A percentile compares a stretch with the other conserved stretches of the same genome.
Conservation (phyloP, 2,888 invertebrate species). For the Temnothorax rugatulus region DNA sequence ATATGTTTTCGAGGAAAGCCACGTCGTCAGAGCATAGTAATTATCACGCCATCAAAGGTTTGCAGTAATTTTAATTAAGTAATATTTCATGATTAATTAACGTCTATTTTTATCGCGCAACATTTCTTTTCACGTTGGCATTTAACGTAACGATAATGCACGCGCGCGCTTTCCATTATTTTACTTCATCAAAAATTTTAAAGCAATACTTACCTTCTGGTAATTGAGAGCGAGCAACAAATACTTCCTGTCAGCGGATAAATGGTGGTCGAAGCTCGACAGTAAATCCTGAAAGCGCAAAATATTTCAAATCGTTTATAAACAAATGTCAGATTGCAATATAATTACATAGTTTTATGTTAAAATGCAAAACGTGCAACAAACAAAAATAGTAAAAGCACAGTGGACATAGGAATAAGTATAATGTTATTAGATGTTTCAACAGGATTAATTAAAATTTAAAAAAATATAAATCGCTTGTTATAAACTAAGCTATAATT, state of each 20-base stretch:
- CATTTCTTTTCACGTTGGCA: neutral
- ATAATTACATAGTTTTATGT: neutral
- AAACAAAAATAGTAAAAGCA: too few species aligned
- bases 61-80: constrained; percentile 31
- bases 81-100: neutral
- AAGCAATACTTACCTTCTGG: constrained; percentile 87
- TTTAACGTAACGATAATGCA: neutral
- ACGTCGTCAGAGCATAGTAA: neutral
- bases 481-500: too few species aligned
- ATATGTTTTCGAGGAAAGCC: constrained; percentile 36
- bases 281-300: constrained; percentile 80
- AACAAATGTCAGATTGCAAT: neutral
- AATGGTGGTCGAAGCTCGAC: constrained; percentile 87
- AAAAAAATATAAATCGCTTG: neutral
- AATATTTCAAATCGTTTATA: constrained; percentile 10
- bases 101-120: neutral
- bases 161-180: neutral
- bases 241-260: constrained; percentile 90
- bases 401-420: too few species aligned
- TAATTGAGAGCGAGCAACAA: constrained; percentile 89
- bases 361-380: neutral
- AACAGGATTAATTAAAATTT: neutral
- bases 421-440: neutral
- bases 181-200: neutral
- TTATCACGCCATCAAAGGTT: constrained; percentile 32